Percentiles rank a stretch among this genome's conserved stretches.
Evolutionary conservation across 2,888 invertebrate genomes (phyloP).

Genomic region (Lordiphosa andalusiaca): DNA sequence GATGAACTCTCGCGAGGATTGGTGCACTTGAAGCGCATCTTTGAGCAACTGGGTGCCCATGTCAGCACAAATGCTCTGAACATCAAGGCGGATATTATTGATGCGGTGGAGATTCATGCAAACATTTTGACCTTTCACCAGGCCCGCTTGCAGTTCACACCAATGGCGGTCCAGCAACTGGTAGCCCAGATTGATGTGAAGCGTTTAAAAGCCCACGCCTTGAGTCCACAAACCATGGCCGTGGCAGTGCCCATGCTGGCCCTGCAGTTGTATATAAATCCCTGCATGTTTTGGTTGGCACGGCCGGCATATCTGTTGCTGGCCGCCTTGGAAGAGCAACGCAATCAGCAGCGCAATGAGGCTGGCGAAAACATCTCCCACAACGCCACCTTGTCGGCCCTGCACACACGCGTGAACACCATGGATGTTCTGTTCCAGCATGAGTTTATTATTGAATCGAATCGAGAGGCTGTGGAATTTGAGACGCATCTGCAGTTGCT

Average conservation of each 20-base stretch:
- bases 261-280: conserved; percentile 89
- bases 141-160: conserved; percentile 68
- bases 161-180: conserved; percentile 70
- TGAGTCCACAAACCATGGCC: conserved; percentile 85
- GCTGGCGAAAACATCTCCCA: conserved; percentile 13
- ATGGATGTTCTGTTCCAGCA: conserved; percentile 82
- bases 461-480: conserved; percentile 82
- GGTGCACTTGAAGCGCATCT: conserved; percentile 69
- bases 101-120: conserved; percentile 83
- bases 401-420: conserved; percentile 52
- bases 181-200: conserved; percentile 78
- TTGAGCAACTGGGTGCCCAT: conserved; percentile 79
- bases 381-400: conserved; percentile 38
- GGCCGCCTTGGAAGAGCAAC: conserved; percentile 74
- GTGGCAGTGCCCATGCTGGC: conserved; percentile 86
- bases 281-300: conserved; percentile 85
- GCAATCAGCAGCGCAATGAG: conserved; percentile 36
- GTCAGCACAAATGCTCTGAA: conserved; percentile 81
- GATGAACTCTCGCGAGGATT: conserved; percentile 72
- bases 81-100: conserved; percentile 81
- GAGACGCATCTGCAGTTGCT: conserved; percentile 77
- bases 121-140: conserved; percentile 76
- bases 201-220: conserved; percentile 82
- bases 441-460: conserved; percentile 85
- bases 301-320: conserved; percentile 84